Conservation (phyloP, 1,140 invertebrate species). For the Habropoda laboriosa region DNA sequence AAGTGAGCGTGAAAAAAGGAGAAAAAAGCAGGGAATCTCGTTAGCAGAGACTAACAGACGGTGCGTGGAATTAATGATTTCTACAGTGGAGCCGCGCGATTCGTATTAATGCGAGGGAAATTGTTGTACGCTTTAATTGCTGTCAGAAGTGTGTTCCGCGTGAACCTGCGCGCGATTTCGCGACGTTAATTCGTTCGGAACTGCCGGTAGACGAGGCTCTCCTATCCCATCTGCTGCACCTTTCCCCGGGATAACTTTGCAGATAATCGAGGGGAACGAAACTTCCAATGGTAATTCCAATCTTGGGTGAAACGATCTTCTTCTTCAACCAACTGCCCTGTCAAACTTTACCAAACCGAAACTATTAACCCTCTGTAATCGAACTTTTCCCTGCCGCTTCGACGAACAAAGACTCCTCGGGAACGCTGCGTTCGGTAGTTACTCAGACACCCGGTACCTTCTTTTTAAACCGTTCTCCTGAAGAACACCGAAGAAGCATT, state of each 20-base stretch:
- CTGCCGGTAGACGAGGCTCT: too few relatives aligned
- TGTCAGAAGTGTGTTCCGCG: neutral
- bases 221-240: neutral
- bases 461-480: too few relatives aligned
- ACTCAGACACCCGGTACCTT: too few relatives aligned
- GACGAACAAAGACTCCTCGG: too few relatives aligned
- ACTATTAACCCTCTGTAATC: too few relatives aligned
- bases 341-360: neutral
- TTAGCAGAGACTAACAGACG: neutral
- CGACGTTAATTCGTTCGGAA: neutral
- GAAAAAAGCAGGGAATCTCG: neutral
- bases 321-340: neutral
- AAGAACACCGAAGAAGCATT: too few relatives aligned
- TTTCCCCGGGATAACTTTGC: neutral
- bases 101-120: conserved; percentile 8
- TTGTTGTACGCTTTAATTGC: conserved; percentile 25
- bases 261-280: neutral
- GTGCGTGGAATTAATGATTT: conserved; percentile 16
- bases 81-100: neutral
- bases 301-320: neutral
- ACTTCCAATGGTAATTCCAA: neutral
- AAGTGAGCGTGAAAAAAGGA: neutral
- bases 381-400: too few relatives aligned
- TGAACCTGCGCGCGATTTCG: neutral
- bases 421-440: too few relatives aligned